These are phyloP conservation scores for Xiphorhynchus erythropygius DNA, from an alignment of 2,797 vertebrate genomes.

Conservation along the genomic window DNA sequence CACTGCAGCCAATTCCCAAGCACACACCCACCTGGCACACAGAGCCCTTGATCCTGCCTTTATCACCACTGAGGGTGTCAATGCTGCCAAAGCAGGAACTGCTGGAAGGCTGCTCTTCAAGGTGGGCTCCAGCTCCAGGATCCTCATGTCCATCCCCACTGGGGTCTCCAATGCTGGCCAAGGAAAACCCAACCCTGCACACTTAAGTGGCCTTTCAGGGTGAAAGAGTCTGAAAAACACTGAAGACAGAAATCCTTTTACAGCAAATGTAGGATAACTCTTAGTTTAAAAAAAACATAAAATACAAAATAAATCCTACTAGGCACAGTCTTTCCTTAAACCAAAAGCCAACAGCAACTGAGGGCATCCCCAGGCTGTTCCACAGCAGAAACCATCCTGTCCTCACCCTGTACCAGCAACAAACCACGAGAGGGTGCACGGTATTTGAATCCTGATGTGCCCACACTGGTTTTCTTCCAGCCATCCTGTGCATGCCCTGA, in stretches of 20 bases:
- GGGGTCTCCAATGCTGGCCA: background rate
- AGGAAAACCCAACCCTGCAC: constrained; percentile 75
- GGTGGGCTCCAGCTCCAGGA: constrained; percentile 77
- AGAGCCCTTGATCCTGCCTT: constrained; percentile 8
- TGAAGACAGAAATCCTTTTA: background rate
- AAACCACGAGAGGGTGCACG: constrained; percentile 12
- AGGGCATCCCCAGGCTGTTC: background rate
- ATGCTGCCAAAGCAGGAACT: constrained; percentile 70
- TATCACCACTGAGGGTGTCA: constrained; percentile 76
- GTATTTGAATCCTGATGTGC: background rate
- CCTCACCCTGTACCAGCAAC: background rate
- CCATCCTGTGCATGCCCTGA: fast-evolving
- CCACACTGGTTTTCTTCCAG: background rate
- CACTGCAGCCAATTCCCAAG: background rate
- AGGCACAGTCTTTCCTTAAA: background rate
- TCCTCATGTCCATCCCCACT: constrained; percentile 51
- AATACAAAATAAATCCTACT: background rate
- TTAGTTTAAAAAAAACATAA: background rate
- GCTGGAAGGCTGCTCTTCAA: constrained; percentile 58
- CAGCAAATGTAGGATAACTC: background rate
- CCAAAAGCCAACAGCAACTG: background rate
- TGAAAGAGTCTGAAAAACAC: constrained; percentile 40
- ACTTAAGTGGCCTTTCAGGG: background rate
- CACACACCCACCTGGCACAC: constrained; percentile 74
- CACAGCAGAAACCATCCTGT: background rate